Base-by-base conservation (phyloP, 2,113 vertebrate genomes). In the Cyprinodon brontotheroides region DNA sequence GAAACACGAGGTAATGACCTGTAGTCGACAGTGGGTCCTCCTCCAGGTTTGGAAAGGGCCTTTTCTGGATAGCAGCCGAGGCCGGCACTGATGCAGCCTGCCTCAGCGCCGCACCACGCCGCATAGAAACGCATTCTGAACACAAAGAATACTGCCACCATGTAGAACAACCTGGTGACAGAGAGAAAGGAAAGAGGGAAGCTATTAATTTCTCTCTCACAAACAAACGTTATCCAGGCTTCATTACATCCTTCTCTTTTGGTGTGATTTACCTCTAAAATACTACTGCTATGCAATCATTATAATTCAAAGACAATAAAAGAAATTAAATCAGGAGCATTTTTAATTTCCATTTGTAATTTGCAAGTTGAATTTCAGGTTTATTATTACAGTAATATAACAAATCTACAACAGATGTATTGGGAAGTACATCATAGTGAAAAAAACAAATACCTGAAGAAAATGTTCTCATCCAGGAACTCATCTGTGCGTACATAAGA, bases 121-220 rank as follows among this genome's bases (percentile, higher is more conserved):
- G 96, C 94, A 57, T 96, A 97, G 93, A 97, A 98, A 71, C 96
- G 95, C 96, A 98, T 96, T 78, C 96, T 90, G 81, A 98, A 98
- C 77, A 96, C 94, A 68, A 97, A 96, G 92, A 97, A 97, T 65
- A 96, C 86, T 0, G 91, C 95, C 2, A 94, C 75, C 96, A 97
- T 97, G 93, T 97, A 98, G 93, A 96, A 95, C 37, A 96, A 87
- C 87, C 96, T 96, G 82, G 78, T 84, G 69, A 53, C 0, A 15
- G 15, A 68, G 17, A 39, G 17, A 45, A 14, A 37, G 7, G 11
- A 0, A 38, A 12, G 48, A 61, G 50, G 40, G 22, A 9, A 17
- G 17, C 4, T 11, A 61, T 41, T 70, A 6, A 67, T 39, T 14
- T 22, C 6, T 12, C 10, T 29, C n/a, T n/a, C 53, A 0, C 37